phyloP scores from a whole-genome alignment of 2,888 invertebrate species.

The Drosophila rubida region DNA sequence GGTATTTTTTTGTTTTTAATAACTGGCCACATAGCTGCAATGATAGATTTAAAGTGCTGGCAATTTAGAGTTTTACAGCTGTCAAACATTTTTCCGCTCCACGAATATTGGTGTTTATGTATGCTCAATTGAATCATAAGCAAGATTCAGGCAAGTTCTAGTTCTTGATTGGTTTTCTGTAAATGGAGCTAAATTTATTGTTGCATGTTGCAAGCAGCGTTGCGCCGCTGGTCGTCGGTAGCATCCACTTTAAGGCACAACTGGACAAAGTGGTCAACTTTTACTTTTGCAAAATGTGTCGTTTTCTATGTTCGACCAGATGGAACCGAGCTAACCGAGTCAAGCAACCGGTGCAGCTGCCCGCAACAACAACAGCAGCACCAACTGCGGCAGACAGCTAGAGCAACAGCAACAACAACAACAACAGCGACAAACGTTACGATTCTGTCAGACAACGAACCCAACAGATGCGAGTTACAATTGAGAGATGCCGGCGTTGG shows the following conservation, averaged over 20 bases:
- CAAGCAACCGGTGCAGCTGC: conserved; percentile 62
- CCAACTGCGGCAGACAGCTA: conserved; percentile 11
- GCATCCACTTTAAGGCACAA: conserved; percentile 35
- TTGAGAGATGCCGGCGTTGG: conserved; percentile 49
- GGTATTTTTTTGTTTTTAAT: not conserved
- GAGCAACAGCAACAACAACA: conserved; percentile 18
- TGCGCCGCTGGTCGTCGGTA: conserved; percentile 6
- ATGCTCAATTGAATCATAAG: not conserved
- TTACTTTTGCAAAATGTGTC: conserved; percentile 71
- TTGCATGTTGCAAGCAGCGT: conserved; percentile 15
- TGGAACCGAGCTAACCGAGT: conserved; percentile 63
- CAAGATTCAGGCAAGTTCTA: conserved; percentile 2
- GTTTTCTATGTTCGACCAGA: conserved; percentile 74
- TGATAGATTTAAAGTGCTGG: too few species aligned
- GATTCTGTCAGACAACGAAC: conserved; percentile 69
- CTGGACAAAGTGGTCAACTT: conserved; percentile 56
- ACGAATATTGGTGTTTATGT: not conserved
- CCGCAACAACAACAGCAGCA: conserved; percentile 43
- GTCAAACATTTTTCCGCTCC: too few species aligned
- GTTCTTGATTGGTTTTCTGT: not conserved
- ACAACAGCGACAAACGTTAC: conserved; percentile 59
- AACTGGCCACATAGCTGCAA: not conserved
- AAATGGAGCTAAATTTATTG: not conserved
- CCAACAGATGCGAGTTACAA: conserved; percentile 60
- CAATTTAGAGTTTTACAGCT: too few species aligned